Evolutionary conservation across 2,113 vertebrate species (phyloP), one percentile per base, ranked within the genome.

Genomic region (Nansenia antarctica): DNA sequence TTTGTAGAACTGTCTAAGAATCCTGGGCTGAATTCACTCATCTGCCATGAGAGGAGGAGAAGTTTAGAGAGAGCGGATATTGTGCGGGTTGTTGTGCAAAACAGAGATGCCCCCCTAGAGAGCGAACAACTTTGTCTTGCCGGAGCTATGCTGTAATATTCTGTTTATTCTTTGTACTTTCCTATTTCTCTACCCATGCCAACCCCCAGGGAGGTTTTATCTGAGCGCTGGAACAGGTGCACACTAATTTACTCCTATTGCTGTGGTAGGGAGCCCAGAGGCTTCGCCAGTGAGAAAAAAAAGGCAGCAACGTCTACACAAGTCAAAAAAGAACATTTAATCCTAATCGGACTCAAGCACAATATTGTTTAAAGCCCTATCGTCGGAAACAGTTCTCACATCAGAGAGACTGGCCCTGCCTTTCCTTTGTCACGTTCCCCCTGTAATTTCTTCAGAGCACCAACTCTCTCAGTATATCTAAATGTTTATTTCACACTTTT

Each of bases 211-310:
- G 82, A 72, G 67, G 74, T 73, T 75, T 85, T 82, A 80, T 82
- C 82, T 67, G 70, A 77, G 60, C 54, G 61, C 76, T 59, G 70
- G 65, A 77, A 85, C 79, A 85, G 82, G 82, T 85, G 80, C 80
- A 74, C 62, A 70, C 74, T 80, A 80, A 85, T 85, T 85, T 85
- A 85, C 74, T 75, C 71, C 80, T 82, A 77, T 77, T 67, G 80
- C 77, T 11, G 9, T 77, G 34, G n/a, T n/a, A 3, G 75, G 73
- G 78, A 78, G 65, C 69, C 34, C 68, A 67, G 71, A 70, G 72
- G 70, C 74, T 71, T 65, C 62, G 29, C 65, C 4, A 47, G 78
- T 32, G 68, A 30, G 42, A 18, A 45, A 18, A 78, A 65, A 65
- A 72, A 80, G 70, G 75, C 62, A 58, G 61, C 70, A 79, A 42